Evolutionary conservation across 1,140 invertebrate genomes (phyloP).

Genomic region (Matsumurasca onukii): DNA sequence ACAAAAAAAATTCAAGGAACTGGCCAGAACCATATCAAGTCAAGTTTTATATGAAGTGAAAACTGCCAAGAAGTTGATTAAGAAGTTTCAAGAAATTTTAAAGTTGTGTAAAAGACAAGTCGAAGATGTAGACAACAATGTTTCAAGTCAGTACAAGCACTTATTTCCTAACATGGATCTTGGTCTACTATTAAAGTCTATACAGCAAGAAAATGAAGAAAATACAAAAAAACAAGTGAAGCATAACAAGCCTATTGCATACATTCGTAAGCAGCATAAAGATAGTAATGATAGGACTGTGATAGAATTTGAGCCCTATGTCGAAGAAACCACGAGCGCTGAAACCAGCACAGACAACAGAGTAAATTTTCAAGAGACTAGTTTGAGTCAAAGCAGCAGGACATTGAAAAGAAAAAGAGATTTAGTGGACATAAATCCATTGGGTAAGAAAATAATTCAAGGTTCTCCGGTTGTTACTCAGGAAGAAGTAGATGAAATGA

Average conservation of each 20-base stretch:
- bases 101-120: neutral
- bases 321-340: too few relatives aligned
- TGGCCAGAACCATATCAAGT: conserved; percentile 11
- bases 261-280: too few relatives aligned
- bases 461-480: neutral
- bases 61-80: neutral
- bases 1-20: conserved; percentile 9
- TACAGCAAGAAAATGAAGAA: too few relatives aligned
- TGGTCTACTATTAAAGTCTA: neutral
- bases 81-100: neutral
- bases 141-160: neutral
- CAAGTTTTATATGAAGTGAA: neutral
- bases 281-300: too few relatives aligned
- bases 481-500: neutral
- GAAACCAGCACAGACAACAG: too few relatives aligned
- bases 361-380: too few relatives aligned
- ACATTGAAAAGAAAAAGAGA: neutral
- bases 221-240: too few relatives aligned
- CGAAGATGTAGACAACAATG: neutral
- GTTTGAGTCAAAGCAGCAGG: too few relatives aligned
- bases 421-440: neutral
- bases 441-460: conserved; percentile 12
- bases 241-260: too few relatives aligned
- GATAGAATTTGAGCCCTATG: too few relatives aligned
- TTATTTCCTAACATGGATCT: neutral